Conservation (phyloP, 2,888 invertebrate genomes). For the Oxytorus armatus region DNA sequence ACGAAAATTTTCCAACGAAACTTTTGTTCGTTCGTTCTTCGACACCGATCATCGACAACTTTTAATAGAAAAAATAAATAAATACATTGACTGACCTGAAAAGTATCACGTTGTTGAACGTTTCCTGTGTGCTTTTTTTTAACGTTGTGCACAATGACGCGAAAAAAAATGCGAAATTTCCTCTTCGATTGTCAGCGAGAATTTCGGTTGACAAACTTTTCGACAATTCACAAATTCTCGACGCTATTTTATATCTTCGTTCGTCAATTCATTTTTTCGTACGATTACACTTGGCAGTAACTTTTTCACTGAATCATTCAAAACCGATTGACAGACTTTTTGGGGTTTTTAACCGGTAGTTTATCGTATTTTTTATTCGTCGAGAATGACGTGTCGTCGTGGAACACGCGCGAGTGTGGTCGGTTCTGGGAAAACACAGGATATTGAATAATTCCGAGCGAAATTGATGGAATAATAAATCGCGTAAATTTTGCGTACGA, state of each 20-base stretch:
- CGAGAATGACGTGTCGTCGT: no score
- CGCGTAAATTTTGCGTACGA: conserved; percentile 1
- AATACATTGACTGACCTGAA: conserved; percentile 25
- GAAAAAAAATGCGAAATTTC: neutral
- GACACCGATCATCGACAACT: neutral
- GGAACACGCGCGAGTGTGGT: neutral
- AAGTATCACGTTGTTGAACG: no score
- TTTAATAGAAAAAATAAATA: neutral
- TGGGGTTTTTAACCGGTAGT: neutral
- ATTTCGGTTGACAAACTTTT: neutral
- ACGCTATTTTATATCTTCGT: neutral
- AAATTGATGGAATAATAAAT: conserved; percentile 40
- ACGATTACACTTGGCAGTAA: neutral
- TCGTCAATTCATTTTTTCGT: no score
- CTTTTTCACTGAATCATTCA: neutral
- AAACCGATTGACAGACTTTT: neutral
- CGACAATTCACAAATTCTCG: neutral
- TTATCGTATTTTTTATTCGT: no score
- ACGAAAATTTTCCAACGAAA: neutral
- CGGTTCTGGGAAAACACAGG: neutral
- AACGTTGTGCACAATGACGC: neutral
- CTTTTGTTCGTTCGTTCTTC: neutral
- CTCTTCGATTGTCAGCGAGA: neutral
- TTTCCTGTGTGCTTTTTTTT: no score
- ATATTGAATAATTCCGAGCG: neutral